phyloP scores from a whole-genome alignment of 2,113 vertebrate species.

The Origma solitaria region DNA sequence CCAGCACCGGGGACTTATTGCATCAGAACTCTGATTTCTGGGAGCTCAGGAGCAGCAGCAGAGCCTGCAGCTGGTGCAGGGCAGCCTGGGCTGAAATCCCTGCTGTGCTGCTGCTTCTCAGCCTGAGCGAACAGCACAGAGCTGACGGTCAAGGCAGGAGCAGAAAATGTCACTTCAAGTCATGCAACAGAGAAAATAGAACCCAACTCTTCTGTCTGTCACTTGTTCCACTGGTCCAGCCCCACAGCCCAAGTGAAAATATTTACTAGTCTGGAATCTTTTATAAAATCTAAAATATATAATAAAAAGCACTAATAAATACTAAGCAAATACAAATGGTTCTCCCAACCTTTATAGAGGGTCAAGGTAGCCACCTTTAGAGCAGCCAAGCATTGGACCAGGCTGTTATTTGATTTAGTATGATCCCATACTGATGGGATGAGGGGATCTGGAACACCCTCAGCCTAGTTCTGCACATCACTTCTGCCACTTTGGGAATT shows the following conservation, averaged over 20 bases:
- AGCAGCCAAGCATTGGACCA: not conserved
- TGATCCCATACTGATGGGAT: too few relatives aligned
- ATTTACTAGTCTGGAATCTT: not conserved
- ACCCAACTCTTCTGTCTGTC: not conserved
- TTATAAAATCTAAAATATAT: not conserved
- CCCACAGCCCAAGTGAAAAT: too few relatives aligned
- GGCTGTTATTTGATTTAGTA: not conserved
- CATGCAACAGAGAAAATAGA: not conserved
- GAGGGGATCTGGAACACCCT: not conserved
- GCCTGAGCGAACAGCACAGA: not conserved
- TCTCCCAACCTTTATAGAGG: not conserved
- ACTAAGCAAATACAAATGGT: not conserved
- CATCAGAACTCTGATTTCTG: not conserved
- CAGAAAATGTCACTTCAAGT: not conserved
- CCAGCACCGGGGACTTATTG: rapidly evolving
- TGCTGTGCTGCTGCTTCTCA: not conserved
- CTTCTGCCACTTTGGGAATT: not conserved
- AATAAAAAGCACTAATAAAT: not conserved
- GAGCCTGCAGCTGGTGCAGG: not conserved
- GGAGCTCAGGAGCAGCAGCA: not conserved
- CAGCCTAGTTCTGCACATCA: not conserved
- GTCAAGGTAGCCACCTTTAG: too few relatives aligned
- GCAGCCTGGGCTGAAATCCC: not conserved
- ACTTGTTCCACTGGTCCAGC: not conserved
- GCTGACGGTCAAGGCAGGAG: not conserved